Conservation (phyloP, 2,113 vertebrate genomes). For the Conger conger region DNA sequence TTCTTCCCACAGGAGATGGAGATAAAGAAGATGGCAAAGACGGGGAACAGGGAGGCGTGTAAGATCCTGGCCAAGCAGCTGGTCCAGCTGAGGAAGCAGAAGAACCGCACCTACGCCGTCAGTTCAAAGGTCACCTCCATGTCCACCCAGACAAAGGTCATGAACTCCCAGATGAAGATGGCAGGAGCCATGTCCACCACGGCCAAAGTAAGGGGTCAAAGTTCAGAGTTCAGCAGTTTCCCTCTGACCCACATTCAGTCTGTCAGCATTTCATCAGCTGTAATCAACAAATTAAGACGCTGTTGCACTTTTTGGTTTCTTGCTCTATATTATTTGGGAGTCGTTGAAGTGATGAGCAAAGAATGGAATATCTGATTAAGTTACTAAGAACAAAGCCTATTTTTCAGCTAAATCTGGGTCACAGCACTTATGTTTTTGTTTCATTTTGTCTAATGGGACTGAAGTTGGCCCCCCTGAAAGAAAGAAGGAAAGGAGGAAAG, state of each 20-base stretch:
- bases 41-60: slow-evolving; percentile 93
- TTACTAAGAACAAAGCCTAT: not conserved
- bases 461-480: slow-evolving; percentile 7
- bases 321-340: slow-evolving; percentile 34
- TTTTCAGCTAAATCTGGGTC: not conserved
- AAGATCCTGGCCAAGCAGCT: slow-evolving; percentile 94
- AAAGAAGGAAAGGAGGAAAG: not conserved
- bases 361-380: not conserved
- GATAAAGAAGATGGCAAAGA: slow-evolving; percentile 99
- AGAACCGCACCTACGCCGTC: slow-evolving; percentile 90
- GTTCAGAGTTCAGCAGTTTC: not conserved
- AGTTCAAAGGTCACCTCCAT: slow-evolving; percentile 98
- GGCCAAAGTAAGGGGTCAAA: slow-evolving; percentile 78
- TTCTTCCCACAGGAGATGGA: slow-evolving; percentile 81
- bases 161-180: slow-evolving; percentile 99
- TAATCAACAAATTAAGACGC: not conserved
- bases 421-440: not conserved
- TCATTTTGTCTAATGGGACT: not conserved
- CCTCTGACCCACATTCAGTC: not conserved
- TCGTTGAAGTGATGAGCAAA: slow-evolving; percentile 27
- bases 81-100: slow-evolving; percentile 92
- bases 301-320: not conserved
- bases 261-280: not conserved
- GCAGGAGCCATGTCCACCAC: slow-evolving; percentile 94
- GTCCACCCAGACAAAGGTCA: slow-evolving; percentile 92